These are phyloP conservation scores for Tachycineta bicolor DNA, from an alignment of 2,113 vertebrate species.

Conservation along the genomic window DNA sequence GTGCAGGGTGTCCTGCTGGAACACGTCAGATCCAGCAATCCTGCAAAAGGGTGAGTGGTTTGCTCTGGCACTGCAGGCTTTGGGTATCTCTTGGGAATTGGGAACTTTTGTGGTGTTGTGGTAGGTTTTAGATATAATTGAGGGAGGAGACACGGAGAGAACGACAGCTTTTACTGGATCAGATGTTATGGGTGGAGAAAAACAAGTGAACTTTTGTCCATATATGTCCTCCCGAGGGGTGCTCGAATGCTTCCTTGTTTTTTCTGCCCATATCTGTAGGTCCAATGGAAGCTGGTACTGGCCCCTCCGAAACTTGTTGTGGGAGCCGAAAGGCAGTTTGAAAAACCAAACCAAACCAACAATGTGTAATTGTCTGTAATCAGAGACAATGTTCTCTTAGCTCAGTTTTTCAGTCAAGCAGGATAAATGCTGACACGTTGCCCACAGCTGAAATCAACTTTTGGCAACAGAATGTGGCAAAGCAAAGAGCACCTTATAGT, in stretches of 20 bases:
- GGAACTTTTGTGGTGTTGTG: background rate
- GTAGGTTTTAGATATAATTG: background rate
- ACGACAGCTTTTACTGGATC: background rate
- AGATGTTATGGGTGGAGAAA: background rate
- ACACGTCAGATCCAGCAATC: background rate
- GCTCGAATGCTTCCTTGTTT: background rate
- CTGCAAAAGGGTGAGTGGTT: background rate
- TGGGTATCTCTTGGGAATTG: background rate
- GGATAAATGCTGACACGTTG: background rate
- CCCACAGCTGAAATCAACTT: conserved; percentile 29
- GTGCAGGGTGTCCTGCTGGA: background rate
- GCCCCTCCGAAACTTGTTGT: background rate
- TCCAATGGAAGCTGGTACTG: background rate
- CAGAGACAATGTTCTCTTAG: conserved; percentile 15
- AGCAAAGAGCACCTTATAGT: conserved; percentile 62
- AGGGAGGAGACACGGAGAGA: background rate
- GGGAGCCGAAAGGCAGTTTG: background rate
- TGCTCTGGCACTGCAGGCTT: background rate
- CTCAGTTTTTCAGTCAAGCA: conserved; percentile 3
- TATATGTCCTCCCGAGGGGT: background rate
- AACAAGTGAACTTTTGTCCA: conserved; percentile 9
- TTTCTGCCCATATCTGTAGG: background rate
- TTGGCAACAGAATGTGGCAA: conserved; percentile 26
- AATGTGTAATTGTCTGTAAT: background rate
- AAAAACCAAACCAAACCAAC: conserved; percentile 12